phyloP scores from a whole-genome alignment of 2,797 vertebrate genomes.

The Sternarchorhynchus goeldii region DNA sequence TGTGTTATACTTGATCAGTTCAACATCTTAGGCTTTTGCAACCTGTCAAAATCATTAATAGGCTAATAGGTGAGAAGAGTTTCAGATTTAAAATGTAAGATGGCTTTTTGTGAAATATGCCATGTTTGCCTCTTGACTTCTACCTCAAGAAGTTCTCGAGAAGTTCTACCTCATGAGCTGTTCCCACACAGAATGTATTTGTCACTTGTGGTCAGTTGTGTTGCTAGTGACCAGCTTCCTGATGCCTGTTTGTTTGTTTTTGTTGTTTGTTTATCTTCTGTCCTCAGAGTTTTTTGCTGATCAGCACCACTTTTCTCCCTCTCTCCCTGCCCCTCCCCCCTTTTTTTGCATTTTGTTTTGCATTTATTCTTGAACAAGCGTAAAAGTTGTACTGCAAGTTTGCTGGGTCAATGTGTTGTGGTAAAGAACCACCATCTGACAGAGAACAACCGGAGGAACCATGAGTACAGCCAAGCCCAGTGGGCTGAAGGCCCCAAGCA shows the following conservation, averaged over 20 bases:
- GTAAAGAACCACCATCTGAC: constrained; percentile 68
- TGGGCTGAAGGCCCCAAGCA: constrained; percentile 93
- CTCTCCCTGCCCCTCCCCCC: constrained; percentile 59
- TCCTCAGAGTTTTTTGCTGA: constrained; percentile 57
- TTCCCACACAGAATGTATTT: not conserved
- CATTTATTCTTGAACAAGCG: constrained; percentile 20
- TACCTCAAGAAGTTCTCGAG: too few species aligned
- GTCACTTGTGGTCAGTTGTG: not conserved
- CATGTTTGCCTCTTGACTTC: too few species aligned
- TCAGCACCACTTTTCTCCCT: constrained; percentile 33
- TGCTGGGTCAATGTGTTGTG: constrained; percentile 81
- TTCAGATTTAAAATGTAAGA: too few species aligned
- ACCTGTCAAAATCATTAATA: too few species aligned
- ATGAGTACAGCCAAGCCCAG: constrained; percentile 94
- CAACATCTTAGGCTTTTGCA: too few species aligned
- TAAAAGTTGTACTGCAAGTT: constrained; percentile 28
- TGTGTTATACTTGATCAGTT: too few species aligned
- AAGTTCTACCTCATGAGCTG: too few species aligned
- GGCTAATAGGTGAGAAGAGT: too few species aligned
- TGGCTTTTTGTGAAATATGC: too few species aligned
- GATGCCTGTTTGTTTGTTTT: constrained; percentile 5
- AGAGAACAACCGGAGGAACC: constrained; percentile 63
- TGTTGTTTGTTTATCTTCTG: constrained; percentile 33
- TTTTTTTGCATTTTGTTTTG: constrained; percentile 46
- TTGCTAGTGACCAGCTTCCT: not conserved